Evolutionary conservation across 1,140 invertebrate genomes (phyloP).

Genomic region (Drosophila hydei): DNA sequence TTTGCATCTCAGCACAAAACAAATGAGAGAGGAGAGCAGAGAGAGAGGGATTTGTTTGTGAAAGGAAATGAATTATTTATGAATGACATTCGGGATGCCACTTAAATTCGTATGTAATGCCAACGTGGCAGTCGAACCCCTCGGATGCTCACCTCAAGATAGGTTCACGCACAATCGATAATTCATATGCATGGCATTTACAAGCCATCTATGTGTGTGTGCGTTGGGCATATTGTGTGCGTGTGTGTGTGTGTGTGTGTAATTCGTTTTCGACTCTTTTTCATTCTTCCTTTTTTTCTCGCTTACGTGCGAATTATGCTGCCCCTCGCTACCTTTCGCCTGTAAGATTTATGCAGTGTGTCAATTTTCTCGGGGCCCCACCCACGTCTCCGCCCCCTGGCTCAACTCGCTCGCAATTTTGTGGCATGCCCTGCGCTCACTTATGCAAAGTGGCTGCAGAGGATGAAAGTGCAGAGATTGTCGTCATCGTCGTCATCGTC

Average conservation of each 20-base stretch:
- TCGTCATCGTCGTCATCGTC: conserved; percentile 44
- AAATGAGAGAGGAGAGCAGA: neutral
- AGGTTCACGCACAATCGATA: conserved; percentile 73
- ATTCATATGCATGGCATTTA: conserved; percentile 67
- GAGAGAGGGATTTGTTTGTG: conserved; percentile 1
- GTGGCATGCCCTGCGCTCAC: conserved; percentile 27
- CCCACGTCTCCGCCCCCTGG: neutral
- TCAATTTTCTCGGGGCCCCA: conserved; percentile 58
- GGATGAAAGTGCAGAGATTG: conserved; percentile 57
- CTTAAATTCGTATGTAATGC: conserved; percentile 72
- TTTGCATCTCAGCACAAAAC: conserved; percentile 34
- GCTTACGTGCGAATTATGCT: conserved; percentile 71
- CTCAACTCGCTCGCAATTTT: neutral
- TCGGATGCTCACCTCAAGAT: conserved; percentile 25
- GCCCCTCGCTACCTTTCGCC: neutral
- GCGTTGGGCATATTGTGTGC: conserved; percentile 12
- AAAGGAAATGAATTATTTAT: conserved; percentile 71
- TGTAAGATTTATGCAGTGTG: conserved; percentile 66
- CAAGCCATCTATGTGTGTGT: neutral
- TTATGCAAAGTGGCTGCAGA: conserved; percentile 66
- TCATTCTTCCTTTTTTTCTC: conserved; percentile 29
- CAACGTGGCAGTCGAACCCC: conserved; percentile 44
- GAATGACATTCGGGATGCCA: conserved; percentile 47
- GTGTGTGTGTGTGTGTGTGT: conserved; percentile 6
- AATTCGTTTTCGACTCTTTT: conserved; percentile 45